phyloP scores from a whole-genome alignment of 2,113 vertebrate genomes.

The Halcyon senegalensis region DNA sequence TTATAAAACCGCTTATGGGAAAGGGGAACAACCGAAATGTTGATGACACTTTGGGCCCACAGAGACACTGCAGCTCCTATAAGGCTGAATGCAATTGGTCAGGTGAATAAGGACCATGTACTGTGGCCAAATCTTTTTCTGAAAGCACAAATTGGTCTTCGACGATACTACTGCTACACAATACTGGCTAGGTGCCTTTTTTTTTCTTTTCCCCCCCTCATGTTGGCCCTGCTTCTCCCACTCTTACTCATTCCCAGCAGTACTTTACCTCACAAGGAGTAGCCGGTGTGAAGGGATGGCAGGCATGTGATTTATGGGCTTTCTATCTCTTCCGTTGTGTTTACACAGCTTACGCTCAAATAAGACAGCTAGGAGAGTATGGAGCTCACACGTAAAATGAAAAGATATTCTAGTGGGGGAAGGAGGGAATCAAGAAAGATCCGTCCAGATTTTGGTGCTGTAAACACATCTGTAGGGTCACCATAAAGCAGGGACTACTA shows the following conservation, averaged over 20 bases:
- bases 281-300: not conserved
- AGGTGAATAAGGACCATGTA: not conserved
- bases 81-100: not conserved
- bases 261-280: constrained; percentile 23
- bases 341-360: not conserved
- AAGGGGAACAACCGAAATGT: not conserved
- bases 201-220: not conserved
- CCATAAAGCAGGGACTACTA: constrained; percentile 49
- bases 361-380: not conserved
- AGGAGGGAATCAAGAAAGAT: not conserved
- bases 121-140: not conserved
- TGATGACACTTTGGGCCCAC: not conserved
- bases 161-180: not conserved
- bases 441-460: not conserved
- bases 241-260: not conserved
- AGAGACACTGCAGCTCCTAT: not conserved
- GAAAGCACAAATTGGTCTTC: not conserved
- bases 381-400: not conserved
- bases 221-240: not conserved
- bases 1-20: not conserved
- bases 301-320: constrained; percentile 6
- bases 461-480: constrained; percentile 61
- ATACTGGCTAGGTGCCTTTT: not conserved
- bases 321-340: constrained; percentile 3
- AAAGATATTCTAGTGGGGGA: not conserved